A percentile compares a stretch with the other conserved stretches of the same genome.
These are phyloP conservation scores for Acrocephalus arundinaceus DNA, from an alignment of 2,113 vertebrate species.

Conservation along the genomic window DNA sequence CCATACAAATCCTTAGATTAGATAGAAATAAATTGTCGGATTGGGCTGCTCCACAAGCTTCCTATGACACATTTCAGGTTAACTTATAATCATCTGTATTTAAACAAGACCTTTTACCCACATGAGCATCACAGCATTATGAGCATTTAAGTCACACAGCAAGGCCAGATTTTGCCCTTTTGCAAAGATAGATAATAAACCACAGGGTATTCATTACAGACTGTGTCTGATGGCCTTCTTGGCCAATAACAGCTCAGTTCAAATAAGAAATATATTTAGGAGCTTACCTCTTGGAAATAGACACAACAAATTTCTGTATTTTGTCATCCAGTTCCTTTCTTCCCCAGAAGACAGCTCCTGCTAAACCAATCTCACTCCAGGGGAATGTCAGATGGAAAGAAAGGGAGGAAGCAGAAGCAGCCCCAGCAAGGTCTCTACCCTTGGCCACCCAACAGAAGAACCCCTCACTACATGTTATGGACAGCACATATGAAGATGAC, in stretches of 20 bases:
- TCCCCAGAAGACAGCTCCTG: background rate
- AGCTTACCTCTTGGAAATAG: background rate
- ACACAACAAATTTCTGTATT: background rate
- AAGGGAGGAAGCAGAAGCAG: background rate
- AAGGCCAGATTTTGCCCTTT: background rate
- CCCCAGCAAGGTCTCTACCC: background rate
- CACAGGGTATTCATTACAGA: background rate
- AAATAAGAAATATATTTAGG: background rate
- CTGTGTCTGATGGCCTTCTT: background rate
- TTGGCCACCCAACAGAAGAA: background rate
- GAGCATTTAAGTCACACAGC: background rate
- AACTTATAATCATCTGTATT: background rate
- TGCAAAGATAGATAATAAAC: background rate
- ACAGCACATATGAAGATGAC: background rate
- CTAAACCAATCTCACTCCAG: background rate
- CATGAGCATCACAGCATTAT: background rate
- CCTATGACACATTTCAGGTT: background rate
- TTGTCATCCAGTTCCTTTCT: background rate
- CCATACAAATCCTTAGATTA: background rate
- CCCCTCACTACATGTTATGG: fast-evolving
- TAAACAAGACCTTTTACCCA: background rate
- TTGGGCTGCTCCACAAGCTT: background rate
- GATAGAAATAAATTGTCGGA: background rate
- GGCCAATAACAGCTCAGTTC: background rate
- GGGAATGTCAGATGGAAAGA: background rate